Evolutionary conservation across 2,113 vertebrate species (phyloP).

Genomic region (Mystacornis crossleyi): DNA sequence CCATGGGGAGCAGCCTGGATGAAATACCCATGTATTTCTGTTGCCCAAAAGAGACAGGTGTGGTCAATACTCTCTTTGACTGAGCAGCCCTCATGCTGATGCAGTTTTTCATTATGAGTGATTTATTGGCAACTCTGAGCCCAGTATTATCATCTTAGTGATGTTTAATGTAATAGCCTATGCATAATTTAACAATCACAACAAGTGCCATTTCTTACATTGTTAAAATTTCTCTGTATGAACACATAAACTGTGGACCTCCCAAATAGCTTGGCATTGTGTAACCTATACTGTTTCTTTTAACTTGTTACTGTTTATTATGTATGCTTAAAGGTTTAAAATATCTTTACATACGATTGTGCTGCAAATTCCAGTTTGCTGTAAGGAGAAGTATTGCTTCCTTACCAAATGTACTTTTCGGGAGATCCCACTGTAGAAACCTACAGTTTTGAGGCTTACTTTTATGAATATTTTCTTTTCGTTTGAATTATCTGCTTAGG

Average conservation of each 20-base stretch:
- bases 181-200: neutral
- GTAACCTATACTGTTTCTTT: neutral
- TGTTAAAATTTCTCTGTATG: neutral
- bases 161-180: neutral
- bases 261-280: neutral
- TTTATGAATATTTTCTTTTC: neutral
- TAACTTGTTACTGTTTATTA: slow-evolving; percentile 17
- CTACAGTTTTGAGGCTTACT: neutral
- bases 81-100: neutral
- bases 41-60: neutral
- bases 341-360: slow-evolving; percentile 44
- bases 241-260: neutral
- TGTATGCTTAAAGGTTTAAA: slow-evolving; percentile 83
- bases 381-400: slow-evolving; percentile 28
- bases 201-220: neutral
- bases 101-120: neutral
- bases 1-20: neutral
- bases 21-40: neutral
- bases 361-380: slow-evolving; percentile 77
- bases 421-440: neutral
- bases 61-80: neutral
- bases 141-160: neutral
- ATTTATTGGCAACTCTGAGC: neutral
- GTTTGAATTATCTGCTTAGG: neutral
- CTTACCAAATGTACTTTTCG: neutral